phyloP scores from a whole-genome alignment of 2,113 vertebrate species.

The Geothlypis trichas region DNA sequence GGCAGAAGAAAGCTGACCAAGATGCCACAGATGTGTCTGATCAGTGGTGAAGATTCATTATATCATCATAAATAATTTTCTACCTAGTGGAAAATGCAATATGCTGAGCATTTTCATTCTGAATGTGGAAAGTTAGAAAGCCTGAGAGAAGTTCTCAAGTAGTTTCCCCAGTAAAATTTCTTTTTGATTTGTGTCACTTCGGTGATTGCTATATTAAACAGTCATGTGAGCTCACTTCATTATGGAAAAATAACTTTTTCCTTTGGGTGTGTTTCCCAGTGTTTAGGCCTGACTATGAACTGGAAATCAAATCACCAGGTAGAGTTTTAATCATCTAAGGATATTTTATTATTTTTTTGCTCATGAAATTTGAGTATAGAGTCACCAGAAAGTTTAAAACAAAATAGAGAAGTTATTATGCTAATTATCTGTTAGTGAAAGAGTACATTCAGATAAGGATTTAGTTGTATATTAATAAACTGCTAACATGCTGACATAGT shows the following conservation, averaged over 20 bases:
- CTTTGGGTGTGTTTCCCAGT: neutral
- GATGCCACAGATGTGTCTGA: neutral
- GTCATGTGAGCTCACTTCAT: neutral
- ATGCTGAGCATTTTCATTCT: neutral
- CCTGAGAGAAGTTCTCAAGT: neutral
- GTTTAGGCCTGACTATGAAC: neutral
- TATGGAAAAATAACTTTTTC: neutral
- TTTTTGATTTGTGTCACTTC: neutral
- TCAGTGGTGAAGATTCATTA: neutral
- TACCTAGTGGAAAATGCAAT: neutral
- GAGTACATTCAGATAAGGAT: neutral
- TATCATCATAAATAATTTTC: neutral
- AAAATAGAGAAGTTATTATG: neutral
- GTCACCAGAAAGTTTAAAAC: slow-evolving; percentile 9
- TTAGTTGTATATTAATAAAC: slow-evolving; percentile 1
- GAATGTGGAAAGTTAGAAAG: neutral
- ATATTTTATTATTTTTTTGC: slow-evolving; percentile 10
- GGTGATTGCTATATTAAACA: slow-evolving; percentile 1
- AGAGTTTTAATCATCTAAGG: neutral
- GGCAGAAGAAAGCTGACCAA: neutral
- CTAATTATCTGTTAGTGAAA: neutral
- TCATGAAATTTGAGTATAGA: neutral
- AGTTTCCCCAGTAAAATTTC: neutral
- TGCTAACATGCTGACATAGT: neutral
- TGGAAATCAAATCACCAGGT: neutral